Evolutionary conservation across 2,797 vertebrate genomes (phyloP).

Genomic region (Catharus ustulatus): DNA sequence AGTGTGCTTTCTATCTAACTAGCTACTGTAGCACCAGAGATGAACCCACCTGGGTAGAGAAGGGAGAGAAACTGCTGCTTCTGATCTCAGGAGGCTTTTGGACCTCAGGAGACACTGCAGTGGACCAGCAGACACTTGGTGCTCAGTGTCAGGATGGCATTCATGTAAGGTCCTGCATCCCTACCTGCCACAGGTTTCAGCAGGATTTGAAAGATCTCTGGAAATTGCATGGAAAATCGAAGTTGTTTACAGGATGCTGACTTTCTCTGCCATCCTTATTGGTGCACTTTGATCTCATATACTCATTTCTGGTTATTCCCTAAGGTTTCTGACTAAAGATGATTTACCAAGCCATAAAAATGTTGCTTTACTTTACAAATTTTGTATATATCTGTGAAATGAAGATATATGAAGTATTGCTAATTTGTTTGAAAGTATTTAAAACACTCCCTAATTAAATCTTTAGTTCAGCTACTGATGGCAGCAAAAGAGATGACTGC

Average conservation of each 20-base stretch:
- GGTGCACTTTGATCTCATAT: background rate
- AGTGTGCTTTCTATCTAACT: slow-evolving; percentile 24
- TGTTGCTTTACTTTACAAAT: background rate
- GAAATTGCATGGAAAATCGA: background rate
- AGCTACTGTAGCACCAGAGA: slow-evolving; percentile 33
- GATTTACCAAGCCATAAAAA: background rate
- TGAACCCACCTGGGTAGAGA: background rate
- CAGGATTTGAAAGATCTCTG: background rate
- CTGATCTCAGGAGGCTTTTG: background rate
- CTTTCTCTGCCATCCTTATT: background rate
- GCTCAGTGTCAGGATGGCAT: background rate
- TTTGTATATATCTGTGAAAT: background rate
- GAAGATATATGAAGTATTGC: background rate
- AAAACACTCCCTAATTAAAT: background rate
- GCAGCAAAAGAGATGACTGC: background rate
- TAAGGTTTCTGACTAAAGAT: background rate
- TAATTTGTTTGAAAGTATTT: background rate
- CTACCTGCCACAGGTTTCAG: background rate
- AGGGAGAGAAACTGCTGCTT: background rate
- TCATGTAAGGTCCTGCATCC: background rate
- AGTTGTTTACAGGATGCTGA: background rate
- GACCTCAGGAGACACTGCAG: background rate
- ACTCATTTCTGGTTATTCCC: background rate
- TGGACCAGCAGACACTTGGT: background rate
- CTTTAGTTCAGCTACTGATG: background rate